Conservation (phyloP, 2,888 invertebrate species). For the Drosophila peninsularis region DNA sequence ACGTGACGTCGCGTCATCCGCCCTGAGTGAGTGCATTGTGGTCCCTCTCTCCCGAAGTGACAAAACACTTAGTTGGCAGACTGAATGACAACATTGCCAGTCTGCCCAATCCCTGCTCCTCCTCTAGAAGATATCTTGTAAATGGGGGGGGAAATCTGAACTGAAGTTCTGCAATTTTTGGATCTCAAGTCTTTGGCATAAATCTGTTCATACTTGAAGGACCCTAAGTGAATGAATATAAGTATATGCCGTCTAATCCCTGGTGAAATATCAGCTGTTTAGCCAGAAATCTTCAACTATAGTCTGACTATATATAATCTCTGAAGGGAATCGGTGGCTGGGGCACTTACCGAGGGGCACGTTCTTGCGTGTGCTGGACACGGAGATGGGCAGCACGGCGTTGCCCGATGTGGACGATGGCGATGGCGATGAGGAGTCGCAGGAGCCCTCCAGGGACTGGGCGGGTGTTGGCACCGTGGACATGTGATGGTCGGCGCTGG, state of each 20-base stretch:
- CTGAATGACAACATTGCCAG: conserved; percentile 12
- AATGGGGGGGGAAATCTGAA: conserved; percentile 41
- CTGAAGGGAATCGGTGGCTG: not conserved
- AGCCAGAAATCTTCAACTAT: too few relatives aligned
- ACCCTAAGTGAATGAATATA: not conserved
- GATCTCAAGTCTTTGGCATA: too few relatives aligned
- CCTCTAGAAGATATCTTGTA: conserved; percentile 3
- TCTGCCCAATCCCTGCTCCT: conserved; percentile 11
- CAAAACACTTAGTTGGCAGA: conserved; percentile 31
- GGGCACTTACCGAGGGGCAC: conserved; percentile 81
- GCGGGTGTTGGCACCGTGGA: conserved; percentile 84
- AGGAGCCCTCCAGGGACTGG: conserved; percentile 85
- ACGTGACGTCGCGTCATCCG: conserved; percentile 32
- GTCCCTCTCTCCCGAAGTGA: conserved; percentile 14
- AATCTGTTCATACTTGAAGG: too few relatives aligned
- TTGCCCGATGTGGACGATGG: conserved; percentile 86
- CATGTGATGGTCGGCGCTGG: conserved; percentile 85
- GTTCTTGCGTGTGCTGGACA: conserved; percentile 85
- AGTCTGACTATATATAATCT: too few relatives aligned
- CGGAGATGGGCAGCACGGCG: conserved; percentile 78
- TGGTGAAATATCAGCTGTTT: too few relatives aligned
- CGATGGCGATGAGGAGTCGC: conserved; percentile 88
- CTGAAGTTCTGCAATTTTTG: too few relatives aligned
- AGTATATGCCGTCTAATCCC: not conserved
- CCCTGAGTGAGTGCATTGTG: conserved; percentile 4